Base-by-base conservation (phyloP, 2,888 invertebrate genomes). In the Cetonia aurata region DNA sequence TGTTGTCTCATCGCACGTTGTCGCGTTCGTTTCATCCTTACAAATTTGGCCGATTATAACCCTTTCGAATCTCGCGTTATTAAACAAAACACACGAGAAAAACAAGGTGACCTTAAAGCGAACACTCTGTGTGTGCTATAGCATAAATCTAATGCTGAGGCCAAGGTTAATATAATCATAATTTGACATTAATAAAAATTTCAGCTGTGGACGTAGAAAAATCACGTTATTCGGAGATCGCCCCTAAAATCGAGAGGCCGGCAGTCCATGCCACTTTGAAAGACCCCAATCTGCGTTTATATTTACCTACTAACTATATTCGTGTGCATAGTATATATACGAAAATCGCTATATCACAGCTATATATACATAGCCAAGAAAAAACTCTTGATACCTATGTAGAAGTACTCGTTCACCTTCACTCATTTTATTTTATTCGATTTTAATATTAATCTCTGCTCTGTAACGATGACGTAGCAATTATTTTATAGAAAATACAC, bases 121-220 rank as follows among this genome's bases (percentile, higher is more conserved):
- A 56, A 10, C 37, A 37, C 25, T 25, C 62, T 70, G 33, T 44
- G 44, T 44, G 42, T 65, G 48, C 17, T 13, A 17, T 42, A 57
- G 53, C 19, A 56, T 42, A 57, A 37, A 60, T 70, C 66, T 70
- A 70, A 57, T 57, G 33, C 48, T 67, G 66, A 71, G 71, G 75
- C 73, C 75, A 75, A 75, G 75, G 75, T 74, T 75, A 74, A 74
- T 74, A 71, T 73, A 74, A 67, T 48, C 44, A 62, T 48, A 57
- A 75, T 75, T 70, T 70, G 74, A 72, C 74, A 72, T 71, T 74
- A 71, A 73, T 75, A 73, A 74, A 75, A 73, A 73, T 71, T 73
- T 74, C 72, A 25, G 62, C 10, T 37, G 37, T 37, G 37, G 37
- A 37, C 9, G 9, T 8, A 8, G 4, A 37, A 37, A 37, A 37